A percentile compares a stretch with the other conserved stretches of the same genome.
Conservation (phyloP, 1,140 invertebrate genomes). For the Heliconius nattereri region DNA sequence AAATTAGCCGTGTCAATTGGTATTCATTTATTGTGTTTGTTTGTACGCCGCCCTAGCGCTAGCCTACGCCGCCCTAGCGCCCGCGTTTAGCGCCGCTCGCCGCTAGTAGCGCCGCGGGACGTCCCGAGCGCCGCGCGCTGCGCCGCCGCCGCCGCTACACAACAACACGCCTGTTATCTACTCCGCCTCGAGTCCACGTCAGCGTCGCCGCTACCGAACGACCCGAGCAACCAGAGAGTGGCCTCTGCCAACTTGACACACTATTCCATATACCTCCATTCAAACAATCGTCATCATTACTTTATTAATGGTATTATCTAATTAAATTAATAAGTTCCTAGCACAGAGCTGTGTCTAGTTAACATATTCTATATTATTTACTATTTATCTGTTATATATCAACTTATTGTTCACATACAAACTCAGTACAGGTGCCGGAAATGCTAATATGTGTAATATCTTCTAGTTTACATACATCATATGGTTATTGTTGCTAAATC, state of each 20-base stretch:
- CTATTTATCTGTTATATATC: background rate
- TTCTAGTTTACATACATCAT: background rate
- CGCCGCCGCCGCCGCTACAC: slow-evolving; percentile 41
- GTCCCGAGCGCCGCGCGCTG: slow-evolving; percentile 37
- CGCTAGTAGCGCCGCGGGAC: slow-evolving; percentile 37
- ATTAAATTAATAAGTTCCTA: slow-evolving; percentile 2
- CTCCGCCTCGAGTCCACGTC: background rate
- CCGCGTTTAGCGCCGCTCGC: slow-evolving; percentile 22
- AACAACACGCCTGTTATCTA: slow-evolving; percentile 26
- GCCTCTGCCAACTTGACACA: background rate
- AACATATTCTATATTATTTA: background rate
- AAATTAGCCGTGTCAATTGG: slow-evolving; percentile 25
- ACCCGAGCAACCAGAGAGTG: slow-evolving; percentile 1
- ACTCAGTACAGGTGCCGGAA: slow-evolving; percentile 6
- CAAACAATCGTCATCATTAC: no score
- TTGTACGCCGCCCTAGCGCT: background rate
- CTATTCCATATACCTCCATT: background rate
- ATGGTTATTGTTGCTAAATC: background rate
- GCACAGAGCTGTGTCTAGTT: slow-evolving; percentile 9
- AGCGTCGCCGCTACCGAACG: background rate
- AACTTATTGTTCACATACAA: background rate
- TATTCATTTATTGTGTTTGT: slow-evolving; percentile 21
- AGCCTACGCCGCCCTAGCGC: slow-evolving; percentile 27
- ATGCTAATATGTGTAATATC: background rate
- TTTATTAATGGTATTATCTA: background rate